These are phyloP conservation scores for Chelidonichthys spinosus DNA, from an alignment of 2,797 vertebrate genomes.

Conservation along the genomic window DNA sequence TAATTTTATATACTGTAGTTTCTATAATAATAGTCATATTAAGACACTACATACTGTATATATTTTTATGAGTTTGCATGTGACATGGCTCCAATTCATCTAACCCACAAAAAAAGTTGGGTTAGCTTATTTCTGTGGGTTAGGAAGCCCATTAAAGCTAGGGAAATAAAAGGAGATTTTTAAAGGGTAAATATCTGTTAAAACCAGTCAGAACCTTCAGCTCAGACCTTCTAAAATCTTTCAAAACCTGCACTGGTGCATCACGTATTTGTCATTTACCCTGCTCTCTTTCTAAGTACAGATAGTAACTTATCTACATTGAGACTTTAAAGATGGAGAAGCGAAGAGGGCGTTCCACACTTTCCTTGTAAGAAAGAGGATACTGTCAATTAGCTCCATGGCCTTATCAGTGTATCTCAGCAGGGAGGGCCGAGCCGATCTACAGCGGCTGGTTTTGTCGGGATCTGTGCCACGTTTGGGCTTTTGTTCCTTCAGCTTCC, in stretches of 20 bases:
- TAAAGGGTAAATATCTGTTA: background rate
- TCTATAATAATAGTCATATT: background rate
- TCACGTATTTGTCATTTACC: background rate
- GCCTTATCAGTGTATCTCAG: conserved; percentile 67
- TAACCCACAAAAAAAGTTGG: too few relatives aligned
- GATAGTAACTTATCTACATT: background rate
- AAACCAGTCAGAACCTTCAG: background rate
- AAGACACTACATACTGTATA: too few relatives aligned
- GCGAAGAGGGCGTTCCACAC: conserved; percentile 7
- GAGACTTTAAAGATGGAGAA: conserved; percentile 17
- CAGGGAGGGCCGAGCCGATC: conserved; percentile 56
- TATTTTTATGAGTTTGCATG: too few relatives aligned
- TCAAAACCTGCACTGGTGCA: background rate
- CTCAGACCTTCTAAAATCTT: background rate
- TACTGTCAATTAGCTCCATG: conserved; percentile 51
- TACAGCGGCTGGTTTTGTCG: conserved; percentile 51
- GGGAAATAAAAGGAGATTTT: background rate
- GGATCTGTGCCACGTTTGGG: conserved; percentile 50
- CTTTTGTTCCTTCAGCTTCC: conserved; percentile 62
- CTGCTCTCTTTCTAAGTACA: background rate
- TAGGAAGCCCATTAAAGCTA: too few relatives aligned
- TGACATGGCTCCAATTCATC: too few relatives aligned
- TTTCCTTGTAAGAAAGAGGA: conserved; percentile 27
- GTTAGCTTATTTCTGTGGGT: too few relatives aligned
- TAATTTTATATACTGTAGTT: background rate